phyloP scores from a whole-genome alignment of 2,888 invertebrate genomes.

The Coremacera marginata region DNA sequence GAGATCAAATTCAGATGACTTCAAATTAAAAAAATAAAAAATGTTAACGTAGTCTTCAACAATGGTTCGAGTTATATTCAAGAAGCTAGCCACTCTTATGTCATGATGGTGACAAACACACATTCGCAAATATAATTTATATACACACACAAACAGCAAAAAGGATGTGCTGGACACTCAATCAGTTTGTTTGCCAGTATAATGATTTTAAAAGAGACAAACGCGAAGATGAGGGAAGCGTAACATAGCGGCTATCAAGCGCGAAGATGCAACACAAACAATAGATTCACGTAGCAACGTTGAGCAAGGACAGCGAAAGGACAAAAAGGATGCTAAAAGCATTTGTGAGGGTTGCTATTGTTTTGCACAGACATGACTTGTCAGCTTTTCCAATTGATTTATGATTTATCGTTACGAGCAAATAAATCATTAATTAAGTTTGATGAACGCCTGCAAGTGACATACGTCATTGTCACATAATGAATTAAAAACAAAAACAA shows the following conservation, averaged over 20 bases:
- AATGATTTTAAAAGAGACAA: not conserved
- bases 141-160: not conserved
- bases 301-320: not conserved
- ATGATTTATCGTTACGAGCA: conserved; percentile 6
- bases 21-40: too few species aligned
- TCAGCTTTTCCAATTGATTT: not conserved
- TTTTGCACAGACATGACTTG: not conserved
- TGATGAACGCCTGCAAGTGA: too few species aligned
- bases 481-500: too few species aligned
- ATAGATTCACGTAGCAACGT: not conserved
- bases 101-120: not conserved
- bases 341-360: not conserved
- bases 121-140: not conserved
- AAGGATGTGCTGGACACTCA: not conserved
- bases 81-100: not conserved
- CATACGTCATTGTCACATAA: too few species aligned
- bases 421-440: not conserved
- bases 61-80: too few species aligned
- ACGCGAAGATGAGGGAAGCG: not conserved
- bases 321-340: not conserved
- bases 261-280: not conserved
- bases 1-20: too few species aligned
- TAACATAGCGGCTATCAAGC: not conserved
- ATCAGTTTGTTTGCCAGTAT: not conserved
- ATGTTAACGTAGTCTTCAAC: too few species aligned